Evolutionary conservation across 2,797 vertebrate species (phyloP).

Genomic region (Melanotaenia trifasciata): DNA sequence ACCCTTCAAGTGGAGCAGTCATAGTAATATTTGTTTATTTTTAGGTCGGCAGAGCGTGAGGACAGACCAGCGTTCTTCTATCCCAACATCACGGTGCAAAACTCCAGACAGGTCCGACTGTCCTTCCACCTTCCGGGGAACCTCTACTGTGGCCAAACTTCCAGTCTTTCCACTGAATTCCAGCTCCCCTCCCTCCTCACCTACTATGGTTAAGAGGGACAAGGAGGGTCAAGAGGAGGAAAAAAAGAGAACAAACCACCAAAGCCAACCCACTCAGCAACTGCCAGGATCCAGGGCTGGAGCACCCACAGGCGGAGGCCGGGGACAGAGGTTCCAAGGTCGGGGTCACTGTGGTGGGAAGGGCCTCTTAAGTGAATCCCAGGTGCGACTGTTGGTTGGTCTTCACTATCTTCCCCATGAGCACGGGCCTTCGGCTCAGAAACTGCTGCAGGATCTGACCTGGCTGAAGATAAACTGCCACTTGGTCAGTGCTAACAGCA

Average conservation of each 20-base stretch:
- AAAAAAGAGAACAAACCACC: conserved; percentile 40
- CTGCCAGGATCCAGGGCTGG: conserved; percentile 48
- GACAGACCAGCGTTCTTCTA: conserved; percentile 70
- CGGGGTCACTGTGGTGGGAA: conserved; percentile 69
- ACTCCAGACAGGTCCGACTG: conserved; percentile 69
- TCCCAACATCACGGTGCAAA: conserved; percentile 62
- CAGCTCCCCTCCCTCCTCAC: conserved; percentile 70
- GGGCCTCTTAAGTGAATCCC: conserved; percentile 78
- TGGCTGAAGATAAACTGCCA: conserved; percentile 88
- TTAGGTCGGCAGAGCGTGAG: conserved; percentile 78
- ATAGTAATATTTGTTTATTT: neutral
- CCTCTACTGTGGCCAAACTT: conserved; percentile 65
- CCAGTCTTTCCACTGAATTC: conserved; percentile 74
- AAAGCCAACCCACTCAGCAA: conserved; percentile 37
- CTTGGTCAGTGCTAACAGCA: conserved; percentile 77
- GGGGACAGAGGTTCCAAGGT: conserved; percentile 65
- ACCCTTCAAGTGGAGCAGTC: neutral
- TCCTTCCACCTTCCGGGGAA: conserved; percentile 56
- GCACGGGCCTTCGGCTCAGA: conserved; percentile 82
- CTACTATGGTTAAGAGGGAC: conserved; percentile 56
- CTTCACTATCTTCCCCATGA: conserved; percentile 89
- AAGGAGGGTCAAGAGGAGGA: conserved; percentile 42
- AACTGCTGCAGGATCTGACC: conserved; percentile 85
- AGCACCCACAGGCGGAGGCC: conserved; percentile 41
- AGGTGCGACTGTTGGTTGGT: conserved; percentile 86